A percentile compares a stretch with the other conserved stretches of the same genome.
Conservation (phyloP, 1,140 invertebrate genomes). For the Hylaeus anthracinus region DNA sequence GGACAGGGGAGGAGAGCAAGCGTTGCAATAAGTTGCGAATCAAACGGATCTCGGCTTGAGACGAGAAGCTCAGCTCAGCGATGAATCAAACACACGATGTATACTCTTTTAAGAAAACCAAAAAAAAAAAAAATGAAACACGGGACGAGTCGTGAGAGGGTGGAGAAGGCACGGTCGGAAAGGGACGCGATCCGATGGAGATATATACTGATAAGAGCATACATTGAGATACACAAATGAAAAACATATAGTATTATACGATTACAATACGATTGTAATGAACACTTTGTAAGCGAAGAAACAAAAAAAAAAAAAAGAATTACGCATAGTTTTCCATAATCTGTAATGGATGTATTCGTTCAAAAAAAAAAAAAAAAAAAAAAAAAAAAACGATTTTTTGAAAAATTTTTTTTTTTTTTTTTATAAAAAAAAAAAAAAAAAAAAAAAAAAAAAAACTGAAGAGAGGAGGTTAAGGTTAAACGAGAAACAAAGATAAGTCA, state of each 20-base stretch:
- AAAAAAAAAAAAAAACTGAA: slow-evolving; percentile 60
- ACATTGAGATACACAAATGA: slow-evolving; percentile 65
- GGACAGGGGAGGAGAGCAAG: slow-evolving; percentile 28
- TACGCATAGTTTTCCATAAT: slow-evolving; percentile 77
- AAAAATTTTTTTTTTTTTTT: too few relatives aligned
- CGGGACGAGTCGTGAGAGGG: background rate
- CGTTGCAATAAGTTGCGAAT: slow-evolving; percentile 75
- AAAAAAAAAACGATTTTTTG: slow-evolving; percentile 64
- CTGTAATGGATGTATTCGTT: slow-evolving; percentile 76
- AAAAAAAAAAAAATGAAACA: slow-evolving; percentile 50
- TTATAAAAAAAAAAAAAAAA: slow-evolving; percentile 42
- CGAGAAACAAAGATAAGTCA: slow-evolving; percentile 6
- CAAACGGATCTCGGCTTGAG: slow-evolving; percentile 73
- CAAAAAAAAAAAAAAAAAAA: slow-evolving; percentile 53
- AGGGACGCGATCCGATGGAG: background rate
- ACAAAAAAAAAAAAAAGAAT: slow-evolving; percentile 66
- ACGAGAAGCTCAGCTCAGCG: slow-evolving; percentile 70
- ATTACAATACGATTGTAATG: slow-evolving; percentile 75
- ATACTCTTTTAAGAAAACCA: slow-evolving; percentile 60
- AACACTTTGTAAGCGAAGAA: slow-evolving; percentile 71
- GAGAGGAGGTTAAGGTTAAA: slow-evolving; percentile 36
- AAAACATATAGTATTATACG: slow-evolving; percentile 78
- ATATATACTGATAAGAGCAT: slow-evolving; percentile 35
- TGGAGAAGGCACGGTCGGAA: slow-evolving; percentile 18
- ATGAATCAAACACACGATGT: slow-evolving; percentile 76